phyloP scores from a whole-genome alignment of 2,797 vertebrate species.

The Enteromius viviparus region DNA sequence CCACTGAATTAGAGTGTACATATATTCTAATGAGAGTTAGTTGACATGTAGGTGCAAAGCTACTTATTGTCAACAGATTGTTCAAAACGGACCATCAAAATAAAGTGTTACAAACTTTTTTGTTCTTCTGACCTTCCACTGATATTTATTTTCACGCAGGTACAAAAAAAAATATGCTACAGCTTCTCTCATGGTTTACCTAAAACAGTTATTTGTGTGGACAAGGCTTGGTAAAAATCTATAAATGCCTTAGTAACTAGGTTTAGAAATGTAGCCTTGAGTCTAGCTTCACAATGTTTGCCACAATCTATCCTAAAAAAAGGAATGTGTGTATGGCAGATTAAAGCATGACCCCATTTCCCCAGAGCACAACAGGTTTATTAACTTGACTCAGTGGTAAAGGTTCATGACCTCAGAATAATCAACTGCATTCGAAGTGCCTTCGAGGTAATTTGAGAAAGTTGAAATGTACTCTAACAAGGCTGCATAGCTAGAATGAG shows the following conservation, averaged over 20 bases:
- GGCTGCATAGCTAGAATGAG: constrained; percentile 20
- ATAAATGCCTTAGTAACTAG: neutral
- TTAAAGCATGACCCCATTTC: constrained; percentile 29
- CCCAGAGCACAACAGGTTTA: constrained; percentile 30
- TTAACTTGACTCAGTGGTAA: constrained; percentile 37
- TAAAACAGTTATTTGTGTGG: neutral
- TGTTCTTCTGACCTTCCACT: neutral
- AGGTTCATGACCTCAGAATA: constrained; percentile 48
- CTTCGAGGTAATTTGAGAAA: constrained; percentile 43
- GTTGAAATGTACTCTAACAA: constrained; percentile 34
- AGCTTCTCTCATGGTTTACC: neutral
- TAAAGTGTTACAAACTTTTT: neutral
- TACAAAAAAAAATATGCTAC: neutral
- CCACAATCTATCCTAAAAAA: constrained; percentile 13
- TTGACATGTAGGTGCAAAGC: too few species aligned
- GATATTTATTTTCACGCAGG: neutral
- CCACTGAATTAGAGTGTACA: too few species aligned
- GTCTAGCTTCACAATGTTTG: neutral
- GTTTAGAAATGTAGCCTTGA: neutral
- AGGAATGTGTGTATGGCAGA: constrained; percentile 21
- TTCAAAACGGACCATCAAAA: too few species aligned
- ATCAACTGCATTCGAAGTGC: constrained; percentile 27
- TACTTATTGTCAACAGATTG: too few species aligned
- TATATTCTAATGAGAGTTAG: too few species aligned
- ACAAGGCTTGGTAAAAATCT: neutral